Base-by-base conservation (phyloP, 2,888 invertebrate genomes). In the Pollenia griseotomentosa region DNA sequence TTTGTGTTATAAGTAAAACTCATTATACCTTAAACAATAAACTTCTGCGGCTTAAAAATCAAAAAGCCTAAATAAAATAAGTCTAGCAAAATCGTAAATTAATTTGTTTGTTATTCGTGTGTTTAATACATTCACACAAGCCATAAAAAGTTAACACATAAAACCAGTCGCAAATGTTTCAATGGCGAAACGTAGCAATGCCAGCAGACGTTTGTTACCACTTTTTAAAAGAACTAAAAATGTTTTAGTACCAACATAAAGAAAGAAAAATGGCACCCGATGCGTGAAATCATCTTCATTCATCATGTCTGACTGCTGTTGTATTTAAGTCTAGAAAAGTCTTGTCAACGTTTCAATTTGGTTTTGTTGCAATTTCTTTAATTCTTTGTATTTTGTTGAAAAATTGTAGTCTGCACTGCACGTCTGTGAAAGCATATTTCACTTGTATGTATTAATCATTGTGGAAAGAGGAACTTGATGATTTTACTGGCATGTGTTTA, bases 281-380 rank as follows among this genome's bases (percentile, higher is more conserved):
- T 70, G 75, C 70, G 70, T 85, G 44, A 80, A 80, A 77, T 81
- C 70, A 85, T 80, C 74, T 79, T 59, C 74, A 84, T 79, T 59
- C 74, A 84, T 70, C 57, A 77, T 70, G 63, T 70, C 55, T 80
- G 70, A 42, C 63, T 81, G 75, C 16, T 42, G 14, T 63, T 63
- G 16, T 46, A 68, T 63, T 46, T 16, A 77, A 83, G 70, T 83
- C 77, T 84, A 33, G 61, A 71, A 57, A 65, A 74, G 66, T 75
- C 68, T 75, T 42, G 68, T 57, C 53, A 74, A 74, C 73, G 61
- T 79, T 84, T 53, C 78, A 78, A 53, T 73, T 74, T 79, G 16
- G 19, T 42, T 66, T 61, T 53, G 59, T 75, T 75, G 14, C 48
- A 48, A 19, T 51, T 68, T 40, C 57, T 66, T 51, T 68, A 46